Evolutionary conservation across 2,797 vertebrate genomes (phyloP), one percentile per base, ranked within the genome.

Genomic region (Parotocinclus haroldoi): DNA sequence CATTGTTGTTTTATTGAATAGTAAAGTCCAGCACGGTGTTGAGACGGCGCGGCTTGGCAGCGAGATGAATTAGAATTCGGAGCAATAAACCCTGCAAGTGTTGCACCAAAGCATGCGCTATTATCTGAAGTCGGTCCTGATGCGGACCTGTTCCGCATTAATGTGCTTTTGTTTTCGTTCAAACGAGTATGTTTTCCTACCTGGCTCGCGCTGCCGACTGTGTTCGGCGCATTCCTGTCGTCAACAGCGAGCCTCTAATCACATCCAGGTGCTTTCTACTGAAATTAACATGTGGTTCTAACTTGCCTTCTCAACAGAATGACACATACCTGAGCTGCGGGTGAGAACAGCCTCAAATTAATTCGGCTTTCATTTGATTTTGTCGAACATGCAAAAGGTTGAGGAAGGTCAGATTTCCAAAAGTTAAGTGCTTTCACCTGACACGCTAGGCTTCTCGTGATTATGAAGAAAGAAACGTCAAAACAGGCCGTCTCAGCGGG

Each of bases 231-330:
- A 61, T 80, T 86, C 74, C 82, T 85, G 81, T 86, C 82, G 84
- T 87, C 85, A 66, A 58, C 73, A 71, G 80, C 77, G 79, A 12
- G n/a, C 62, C 80, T 78, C 61, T 90, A 91, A 91, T 92, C 84
- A 82, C 80, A 82, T 79, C 79, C 89, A 91, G 83, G 83, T 91
- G 89, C 79, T 80, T 84, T 78, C 80, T 76, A 78, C 83, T 87
- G 75, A 84, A 85, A 89, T 88, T 80, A 84, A 86, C 92, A 92
- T 89, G 77, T 93, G 91, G 86, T 92, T 93, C 79, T 84, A 91
- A 89, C 90, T 91, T 72, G 10, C 80, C 66, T 77, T 79, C 75
- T 85, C 79, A 78, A 85, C 81, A 83, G 84, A 86, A 84, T 84
- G 82, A 89, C 83, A 86, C 88, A 88, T 91, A 89, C 89, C 89